A percentile compares a stretch with the other conserved stretches of the same genome.
These are phyloP conservation scores for Drosophila mercatorum DNA, from an alignment of 2,888 invertebrate genomes.

Conservation along the genomic window DNA sequence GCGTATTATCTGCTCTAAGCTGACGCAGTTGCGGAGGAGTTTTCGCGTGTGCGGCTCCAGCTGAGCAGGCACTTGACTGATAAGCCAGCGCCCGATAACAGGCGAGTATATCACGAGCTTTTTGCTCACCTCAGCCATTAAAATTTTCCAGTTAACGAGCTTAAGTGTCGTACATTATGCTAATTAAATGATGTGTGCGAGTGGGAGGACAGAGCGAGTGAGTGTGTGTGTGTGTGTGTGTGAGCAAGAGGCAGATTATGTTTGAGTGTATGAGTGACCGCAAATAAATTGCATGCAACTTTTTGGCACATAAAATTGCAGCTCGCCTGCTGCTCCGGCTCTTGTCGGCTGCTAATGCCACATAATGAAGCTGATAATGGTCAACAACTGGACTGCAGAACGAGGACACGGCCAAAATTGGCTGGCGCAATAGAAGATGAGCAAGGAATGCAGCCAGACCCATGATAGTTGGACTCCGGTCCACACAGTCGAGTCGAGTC, in stretches of 20 bases:
- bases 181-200: constrained; percentile 58
- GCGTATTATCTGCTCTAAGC: constrained; percentile 35
- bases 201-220: background rate
- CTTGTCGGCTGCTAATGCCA: constrained; percentile 65
- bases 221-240: background rate
- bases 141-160: constrained; percentile 64
- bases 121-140: constrained; percentile 43
- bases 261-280: constrained; percentile 29
- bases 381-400: constrained; percentile 34
- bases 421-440: constrained; percentile 30
- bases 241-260: background rate
- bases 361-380: constrained; percentile 80
- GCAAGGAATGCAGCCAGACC: constrained; percentile 25
- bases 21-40: constrained; percentile 45
- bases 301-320: constrained; percentile 68
- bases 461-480: background rate
- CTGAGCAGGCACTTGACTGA: constrained; percentile 56
- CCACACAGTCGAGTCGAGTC: background rate
- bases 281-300: constrained; percentile 74
- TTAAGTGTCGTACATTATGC: constrained; percentile 67
- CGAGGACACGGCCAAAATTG: constrained; percentile 27
- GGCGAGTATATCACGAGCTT: constrained; percentile 34
- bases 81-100: constrained; percentile 56
- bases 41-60: constrained; percentile 25
- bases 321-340: constrained; percentile 16